Conservation (phyloP, 2,888 invertebrate genomes). For the Drosophila austrosaltans region DNA sequence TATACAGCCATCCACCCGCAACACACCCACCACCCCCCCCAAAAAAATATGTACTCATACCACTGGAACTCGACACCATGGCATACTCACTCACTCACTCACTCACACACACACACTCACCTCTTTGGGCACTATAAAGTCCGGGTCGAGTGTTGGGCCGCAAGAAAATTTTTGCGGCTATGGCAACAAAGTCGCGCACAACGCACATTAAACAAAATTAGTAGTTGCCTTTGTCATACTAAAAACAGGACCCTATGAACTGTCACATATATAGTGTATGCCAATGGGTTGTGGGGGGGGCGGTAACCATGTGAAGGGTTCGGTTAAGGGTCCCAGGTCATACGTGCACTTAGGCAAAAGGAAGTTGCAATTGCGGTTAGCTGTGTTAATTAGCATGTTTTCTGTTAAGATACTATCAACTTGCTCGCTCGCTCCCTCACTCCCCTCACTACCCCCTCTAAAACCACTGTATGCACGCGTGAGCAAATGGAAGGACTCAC, state of each 20-base stretch:
- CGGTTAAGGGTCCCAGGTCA: constrained; percentile 13
- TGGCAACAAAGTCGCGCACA: constrained; percentile 58
- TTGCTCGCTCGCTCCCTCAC: constrained; percentile 25
- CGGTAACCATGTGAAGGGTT: not conserved
- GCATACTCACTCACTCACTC: constrained; percentile 8
- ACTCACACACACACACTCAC: not conserved
- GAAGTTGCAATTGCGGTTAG: constrained; percentile 74
- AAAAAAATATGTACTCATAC: too few species aligned
- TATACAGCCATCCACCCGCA: not conserved
- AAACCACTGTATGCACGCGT: not conserved
- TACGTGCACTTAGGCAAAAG: constrained; percentile 73
- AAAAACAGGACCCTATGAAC: constrained; percentile 64
- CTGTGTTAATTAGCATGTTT: constrained; percentile 75
- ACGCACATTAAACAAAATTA: constrained; percentile 76
- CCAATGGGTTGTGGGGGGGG: not conserved
- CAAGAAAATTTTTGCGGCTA: constrained; percentile 73
- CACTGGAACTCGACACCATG: too few species aligned
- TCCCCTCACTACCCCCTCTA: not conserved
- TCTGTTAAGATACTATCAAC: constrained; percentile 61
- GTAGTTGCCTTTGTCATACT: constrained; percentile 75
- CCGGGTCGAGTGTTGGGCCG: constrained; percentile 45
- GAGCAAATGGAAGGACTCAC: not conserved
- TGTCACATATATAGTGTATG: constrained; percentile 30
- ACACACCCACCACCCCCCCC: too few species aligned
- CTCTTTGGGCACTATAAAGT: constrained; percentile 8